Evolutionary conservation across 2,888 invertebrate species (phyloP).

Genomic region (Pollenia labialis): DNA sequence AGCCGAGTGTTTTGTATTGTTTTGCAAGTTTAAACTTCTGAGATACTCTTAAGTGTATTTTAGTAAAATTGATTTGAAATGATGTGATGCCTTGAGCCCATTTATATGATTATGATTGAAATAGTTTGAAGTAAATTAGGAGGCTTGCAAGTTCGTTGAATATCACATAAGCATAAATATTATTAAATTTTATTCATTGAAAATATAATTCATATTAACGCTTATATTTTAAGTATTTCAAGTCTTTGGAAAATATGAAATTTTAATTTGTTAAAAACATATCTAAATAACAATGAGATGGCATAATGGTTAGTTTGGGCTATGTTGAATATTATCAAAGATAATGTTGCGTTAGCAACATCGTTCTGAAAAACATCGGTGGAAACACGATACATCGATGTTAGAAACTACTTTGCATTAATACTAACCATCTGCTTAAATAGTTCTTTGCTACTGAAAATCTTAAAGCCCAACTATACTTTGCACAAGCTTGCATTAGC

Average conservation of each 20-base stretch:
- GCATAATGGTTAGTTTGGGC: not conserved
- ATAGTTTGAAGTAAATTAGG: not conserved
- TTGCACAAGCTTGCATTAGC: too few relatives aligned
- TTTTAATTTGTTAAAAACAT: not conserved
- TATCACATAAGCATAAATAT: not conserved
- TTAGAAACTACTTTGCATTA: too few relatives aligned
- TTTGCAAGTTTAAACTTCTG: not conserved
- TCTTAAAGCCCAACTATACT: too few relatives aligned
- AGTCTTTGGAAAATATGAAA: not conserved
- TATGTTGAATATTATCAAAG: too few relatives aligned
- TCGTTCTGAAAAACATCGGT: too few relatives aligned
- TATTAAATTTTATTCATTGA: conserved; percentile 6
- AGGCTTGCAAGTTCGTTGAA: not conserved
- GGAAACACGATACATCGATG: too few relatives aligned
- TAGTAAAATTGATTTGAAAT: not conserved
- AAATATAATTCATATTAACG: not conserved
- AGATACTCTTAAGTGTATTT: not conserved
- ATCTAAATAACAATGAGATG: not conserved
- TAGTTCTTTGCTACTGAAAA: too few relatives aligned
- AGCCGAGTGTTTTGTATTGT: not conserved
- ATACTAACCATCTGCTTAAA: too few relatives aligned
- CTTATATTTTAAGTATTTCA: conserved; percentile 1
- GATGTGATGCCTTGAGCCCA: not conserved
- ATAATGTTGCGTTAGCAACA: too few relatives aligned
- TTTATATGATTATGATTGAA: conserved; percentile 3